Evolutionary conservation across 2,113 vertebrate genomes (phyloP).

Genomic region (Helogale parvula): DNA sequence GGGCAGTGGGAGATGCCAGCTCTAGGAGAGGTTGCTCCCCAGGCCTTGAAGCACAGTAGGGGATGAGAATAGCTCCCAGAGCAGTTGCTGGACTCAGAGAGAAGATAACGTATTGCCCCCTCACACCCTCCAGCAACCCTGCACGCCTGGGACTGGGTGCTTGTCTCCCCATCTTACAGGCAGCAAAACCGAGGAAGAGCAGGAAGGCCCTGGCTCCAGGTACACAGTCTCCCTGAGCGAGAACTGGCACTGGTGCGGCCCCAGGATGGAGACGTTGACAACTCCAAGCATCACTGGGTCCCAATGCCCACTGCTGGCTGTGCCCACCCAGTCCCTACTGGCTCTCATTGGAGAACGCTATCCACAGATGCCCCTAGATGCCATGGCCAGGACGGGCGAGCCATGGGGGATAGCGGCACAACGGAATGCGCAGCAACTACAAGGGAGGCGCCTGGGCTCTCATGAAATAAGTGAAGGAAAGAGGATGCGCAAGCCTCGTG

Average conservation of each 20-base stretch:
- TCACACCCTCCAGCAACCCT: not conserved
- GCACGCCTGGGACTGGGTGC: not conserved
- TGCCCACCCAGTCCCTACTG: not conserved
- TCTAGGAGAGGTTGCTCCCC: not conserved
- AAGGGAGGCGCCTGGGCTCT: not conserved
- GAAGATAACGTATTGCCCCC: not conserved
- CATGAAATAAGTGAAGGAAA: not conserved
- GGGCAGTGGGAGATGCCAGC: not conserved
- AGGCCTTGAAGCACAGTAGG: not conserved
- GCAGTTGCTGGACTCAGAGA: not conserved
- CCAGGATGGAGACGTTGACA: not conserved
- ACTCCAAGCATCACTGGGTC: not conserved
- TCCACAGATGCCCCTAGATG: not conserved
- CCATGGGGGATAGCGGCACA: not conserved
- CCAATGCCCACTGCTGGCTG: not conserved
- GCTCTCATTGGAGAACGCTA: not conserved
- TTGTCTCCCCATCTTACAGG: not conserved
- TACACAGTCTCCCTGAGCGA: not conserved
- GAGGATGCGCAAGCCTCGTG: not conserved
- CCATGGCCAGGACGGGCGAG: not conserved
- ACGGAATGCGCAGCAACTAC: not conserved
- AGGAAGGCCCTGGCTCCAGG: not conserved
- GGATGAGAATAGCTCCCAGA: not conserved
- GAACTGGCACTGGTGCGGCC: not conserved
- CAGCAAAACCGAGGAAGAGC: not conserved